A percentile compares a stretch with the other conserved stretches of the same genome.
Evolutionary conservation across 2,888 invertebrate genomes (phyloP).

Genomic region (Drosophila prolongata): DNA sequence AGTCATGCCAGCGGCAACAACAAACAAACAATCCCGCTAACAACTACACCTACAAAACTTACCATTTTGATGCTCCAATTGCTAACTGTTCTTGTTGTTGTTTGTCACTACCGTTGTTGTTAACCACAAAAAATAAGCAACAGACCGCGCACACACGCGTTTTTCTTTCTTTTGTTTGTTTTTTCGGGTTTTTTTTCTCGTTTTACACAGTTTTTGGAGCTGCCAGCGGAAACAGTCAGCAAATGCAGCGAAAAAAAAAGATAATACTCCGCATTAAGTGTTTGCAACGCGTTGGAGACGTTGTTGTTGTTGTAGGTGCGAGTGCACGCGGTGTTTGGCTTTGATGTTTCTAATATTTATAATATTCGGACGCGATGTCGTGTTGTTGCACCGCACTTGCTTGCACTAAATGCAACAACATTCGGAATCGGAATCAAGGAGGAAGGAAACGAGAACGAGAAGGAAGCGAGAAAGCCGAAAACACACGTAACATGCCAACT

Average conservation of each 20-base stretch:
- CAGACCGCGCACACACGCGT: constrained; percentile 21
- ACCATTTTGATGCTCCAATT: constrained; percentile 31
- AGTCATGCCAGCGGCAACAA: constrained; percentile 36
- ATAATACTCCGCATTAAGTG: constrained; percentile 23
- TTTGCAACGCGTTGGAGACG: constrained; percentile 7
- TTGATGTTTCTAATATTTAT: constrained; percentile 2
- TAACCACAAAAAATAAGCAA: constrained; percentile 26
- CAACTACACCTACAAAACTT: constrained; percentile 7
- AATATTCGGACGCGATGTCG: too few relatives aligned
- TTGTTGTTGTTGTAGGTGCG: constrained; percentile 4
- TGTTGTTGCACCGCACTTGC: constrained; percentile 9
- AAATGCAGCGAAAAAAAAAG: constrained; percentile 27
- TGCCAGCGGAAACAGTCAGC: constrained; percentile 24
- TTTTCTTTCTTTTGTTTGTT: constrained; percentile 16
- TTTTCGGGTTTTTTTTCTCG: background rate
- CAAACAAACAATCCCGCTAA: constrained; percentile 7
- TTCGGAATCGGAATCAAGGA: constrained; percentile 61
- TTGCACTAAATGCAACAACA: constrained; percentile 11
- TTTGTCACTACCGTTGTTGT: constrained; percentile 17
- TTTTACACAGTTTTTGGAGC: constrained; percentile 1
- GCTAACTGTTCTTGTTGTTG: constrained; percentile 16
- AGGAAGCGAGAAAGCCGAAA: constrained; percentile 68
- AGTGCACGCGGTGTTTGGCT: constrained; percentile 20
- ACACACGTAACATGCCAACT: constrained; percentile 72
- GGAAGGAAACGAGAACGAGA: constrained; percentile 64